Evolutionary conservation across 1,140 invertebrate species (phyloP), one percentile per base, ranked within the genome.

Genomic region (Trichoplusia ni): DNA sequence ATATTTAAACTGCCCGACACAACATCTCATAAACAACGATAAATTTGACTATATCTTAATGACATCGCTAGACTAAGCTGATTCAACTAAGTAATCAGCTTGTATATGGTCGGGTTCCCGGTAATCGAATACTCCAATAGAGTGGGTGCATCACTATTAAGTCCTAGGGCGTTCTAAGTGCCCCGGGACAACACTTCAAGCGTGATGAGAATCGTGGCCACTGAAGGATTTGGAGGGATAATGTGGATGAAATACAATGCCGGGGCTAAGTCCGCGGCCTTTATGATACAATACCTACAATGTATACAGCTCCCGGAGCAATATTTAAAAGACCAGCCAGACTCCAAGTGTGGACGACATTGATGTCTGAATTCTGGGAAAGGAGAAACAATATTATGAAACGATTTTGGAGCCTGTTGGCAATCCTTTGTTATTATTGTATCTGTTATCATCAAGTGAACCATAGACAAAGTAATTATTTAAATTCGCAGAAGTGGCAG

Each of bases 131-230:
- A 60, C 29, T 35, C 16, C 56, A 27, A 37, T 60, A 47, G 40
- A 35, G 18, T 47, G 42, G 37, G 42, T 47, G 47, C 56, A 47
- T 47, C 42, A 60, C 56, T 60, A 60, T 13, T 35, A 23, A 60
- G 56, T 47, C 56, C 56, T 60, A 60, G 31, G 56, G 56, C 56
- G 54, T 58, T 33, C 42, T 60, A 35, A 54, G 18, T 54, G 51
- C 37, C 25, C 14, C 33, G 51, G 49, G 61, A 35, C 49, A 54
- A 16, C 33, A 37, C 35, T 44, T 21, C 38, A 14, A 49, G 49
- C 61, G 49, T 64, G 49, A 64, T 64, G 61, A 64, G 61, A 64
- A 64, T 54, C 27, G 29, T 31, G 35, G 42, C 56, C 38, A 46
- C 29, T 54, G 29, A 46, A 56, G 51, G 61, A 47, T 64, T 46